A percentile compares a stretch with the other conserved stretches of the same genome.
Conservation (phyloP, 1,140 invertebrate species). For the Drosophila rhopaloa region DNA sequence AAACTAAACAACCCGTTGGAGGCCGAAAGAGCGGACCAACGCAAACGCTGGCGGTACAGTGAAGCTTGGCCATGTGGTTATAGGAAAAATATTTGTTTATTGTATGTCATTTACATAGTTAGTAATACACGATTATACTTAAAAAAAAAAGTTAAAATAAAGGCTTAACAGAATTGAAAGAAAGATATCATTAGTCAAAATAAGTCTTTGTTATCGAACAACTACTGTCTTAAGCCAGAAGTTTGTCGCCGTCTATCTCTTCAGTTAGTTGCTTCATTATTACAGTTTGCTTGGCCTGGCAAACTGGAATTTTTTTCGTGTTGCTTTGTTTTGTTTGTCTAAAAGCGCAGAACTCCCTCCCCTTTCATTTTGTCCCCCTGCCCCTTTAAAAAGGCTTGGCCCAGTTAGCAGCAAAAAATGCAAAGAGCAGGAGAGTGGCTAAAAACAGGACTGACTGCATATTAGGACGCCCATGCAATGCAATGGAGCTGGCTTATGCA, state of each 20-base stretch:
- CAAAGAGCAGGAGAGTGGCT: conserved; percentile 37
- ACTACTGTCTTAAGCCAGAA: conserved; percentile 12
- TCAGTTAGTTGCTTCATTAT: conserved; percentile 46
- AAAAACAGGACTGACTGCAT: conserved; percentile 70
- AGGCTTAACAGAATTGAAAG: no score
- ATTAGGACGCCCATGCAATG: conserved; percentile 63
- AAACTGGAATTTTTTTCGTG: conserved; percentile 68
- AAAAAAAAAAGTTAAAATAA: no score
- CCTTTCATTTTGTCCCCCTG: background rate
- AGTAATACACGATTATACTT: no score
- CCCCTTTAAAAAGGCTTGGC: conserved; percentile 54
- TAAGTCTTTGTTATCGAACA: background rate
- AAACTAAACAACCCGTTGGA: conserved; percentile 70
- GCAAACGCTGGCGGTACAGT: conserved; percentile 38
- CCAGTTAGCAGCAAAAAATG: conserved; percentile 57
- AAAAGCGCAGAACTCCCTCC: conserved; percentile 35
- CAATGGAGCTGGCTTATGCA: conserved; percentile 36
- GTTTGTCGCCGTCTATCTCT: conserved; percentile 33
- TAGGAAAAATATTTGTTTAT: no score
- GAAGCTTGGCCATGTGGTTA: background rate
- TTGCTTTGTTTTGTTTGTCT: conserved; percentile 46
- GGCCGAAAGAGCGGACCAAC: conserved; percentile 50
- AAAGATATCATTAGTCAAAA: no score
- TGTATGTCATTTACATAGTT: no score
- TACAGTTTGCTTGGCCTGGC: conserved; percentile 50